Percentiles rank a stretch among this genome's conserved stretches.
Evolutionary conservation across 1,140 invertebrate species (phyloP).

Genomic region (Lepidurus arcticus): DNA sequence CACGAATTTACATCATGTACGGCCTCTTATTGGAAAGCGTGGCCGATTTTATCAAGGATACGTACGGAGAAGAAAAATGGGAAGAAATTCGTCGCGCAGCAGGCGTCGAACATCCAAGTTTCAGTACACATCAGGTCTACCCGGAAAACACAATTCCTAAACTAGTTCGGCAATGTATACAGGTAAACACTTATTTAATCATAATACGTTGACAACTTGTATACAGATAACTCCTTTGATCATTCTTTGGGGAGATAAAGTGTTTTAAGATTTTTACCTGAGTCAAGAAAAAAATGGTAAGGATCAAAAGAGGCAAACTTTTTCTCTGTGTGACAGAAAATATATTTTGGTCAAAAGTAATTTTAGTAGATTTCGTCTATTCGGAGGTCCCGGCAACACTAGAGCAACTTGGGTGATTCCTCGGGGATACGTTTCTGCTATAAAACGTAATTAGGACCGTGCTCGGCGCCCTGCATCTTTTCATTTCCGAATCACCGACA

Average conservation of each 20-base stretch:
- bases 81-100: conserved; percentile 74
- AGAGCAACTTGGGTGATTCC: neutral
- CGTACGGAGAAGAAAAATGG: conserved; percentile 89
- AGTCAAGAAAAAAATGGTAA: neutral
- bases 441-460: conserved; percentile 11
- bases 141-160: conserved; percentile 78
- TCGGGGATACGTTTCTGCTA: neutral
- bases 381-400: neutral
- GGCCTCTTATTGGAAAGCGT: conserved; percentile 88
- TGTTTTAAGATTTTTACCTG: neutral
- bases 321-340: too few relatives aligned
- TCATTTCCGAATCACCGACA: neutral
- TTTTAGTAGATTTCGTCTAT: neutral
- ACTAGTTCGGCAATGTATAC: conserved; percentile 51
- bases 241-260: neutral
- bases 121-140: conserved; percentile 88
- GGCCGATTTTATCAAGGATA: conserved; percentile 78
- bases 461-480: neutral
- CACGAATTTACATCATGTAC: conserved; percentile 64
- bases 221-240: neutral
- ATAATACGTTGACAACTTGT: neutral
- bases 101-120: conserved; percentile 74
- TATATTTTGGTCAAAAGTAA: neutral
- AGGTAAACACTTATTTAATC: neutral
- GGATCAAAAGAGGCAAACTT: neutral